Evolutionary conservation across 2,888 invertebrate species (phyloP).

Genomic region (Antheraea assamensis): DNA sequence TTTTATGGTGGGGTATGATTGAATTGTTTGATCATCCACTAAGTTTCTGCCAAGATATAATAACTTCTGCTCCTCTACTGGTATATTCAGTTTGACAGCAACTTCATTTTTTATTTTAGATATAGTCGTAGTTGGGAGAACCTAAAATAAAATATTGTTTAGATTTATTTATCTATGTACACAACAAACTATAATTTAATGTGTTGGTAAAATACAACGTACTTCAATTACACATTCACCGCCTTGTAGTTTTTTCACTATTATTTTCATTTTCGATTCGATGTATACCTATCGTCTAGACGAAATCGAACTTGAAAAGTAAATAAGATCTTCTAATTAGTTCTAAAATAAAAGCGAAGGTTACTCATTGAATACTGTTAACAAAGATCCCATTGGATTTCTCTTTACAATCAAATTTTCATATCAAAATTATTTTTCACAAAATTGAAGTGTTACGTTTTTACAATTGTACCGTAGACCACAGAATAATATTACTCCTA

Average conservation of each 20-base stretch:
- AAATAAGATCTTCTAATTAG: background rate
- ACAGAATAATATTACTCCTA: too few relatives aligned
- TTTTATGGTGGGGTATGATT: constrained; percentile 87
- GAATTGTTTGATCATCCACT: constrained; percentile 86
- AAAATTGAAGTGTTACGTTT: background rate
- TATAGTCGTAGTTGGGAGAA: constrained; percentile 82
- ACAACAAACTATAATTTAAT: background rate
- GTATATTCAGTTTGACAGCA: constrained; percentile 84
- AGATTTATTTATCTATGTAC: background rate
- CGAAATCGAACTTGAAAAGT: background rate
- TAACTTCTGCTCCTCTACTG: constrained; percentile 86
- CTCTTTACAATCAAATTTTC: background rate
- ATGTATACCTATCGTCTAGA: background rate
- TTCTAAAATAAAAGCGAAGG: background rate
- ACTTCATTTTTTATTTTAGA: constrained; percentile 87
- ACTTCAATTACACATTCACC: constrained; percentile 87
- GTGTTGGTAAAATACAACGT: constrained; percentile 34
- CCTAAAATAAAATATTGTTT: constrained; percentile 55
- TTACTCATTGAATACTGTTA: too few relatives aligned
- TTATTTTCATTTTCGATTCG: constrained; percentile 84
- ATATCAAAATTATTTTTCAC: background rate
- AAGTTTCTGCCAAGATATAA: constrained; percentile 87
- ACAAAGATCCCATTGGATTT: background rate
- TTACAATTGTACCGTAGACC: too few relatives aligned
- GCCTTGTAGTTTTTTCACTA: constrained; percentile 88